Conservation (phyloP, 2,797 vertebrate genomes). For the Lutjanus argentimaculatus region DNA sequence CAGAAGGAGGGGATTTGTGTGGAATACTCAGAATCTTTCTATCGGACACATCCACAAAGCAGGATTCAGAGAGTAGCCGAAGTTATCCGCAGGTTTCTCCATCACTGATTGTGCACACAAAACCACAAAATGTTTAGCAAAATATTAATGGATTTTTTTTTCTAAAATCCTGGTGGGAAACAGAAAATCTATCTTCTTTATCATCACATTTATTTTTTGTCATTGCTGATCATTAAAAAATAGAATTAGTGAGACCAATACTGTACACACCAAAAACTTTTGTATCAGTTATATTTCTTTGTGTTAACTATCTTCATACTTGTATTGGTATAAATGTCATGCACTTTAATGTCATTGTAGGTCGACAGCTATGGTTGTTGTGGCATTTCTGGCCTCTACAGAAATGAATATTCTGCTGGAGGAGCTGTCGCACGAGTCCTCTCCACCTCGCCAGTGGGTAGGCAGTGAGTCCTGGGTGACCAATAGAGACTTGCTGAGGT, state of each 20-base stretch:
- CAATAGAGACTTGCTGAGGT: constrained; percentile 60
- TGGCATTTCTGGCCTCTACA: constrained; percentile 65
- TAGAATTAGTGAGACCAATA: background rate
- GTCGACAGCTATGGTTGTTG: constrained; percentile 74
- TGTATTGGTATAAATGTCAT: background rate
- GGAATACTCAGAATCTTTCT: background rate
- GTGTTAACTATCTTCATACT: background rate
- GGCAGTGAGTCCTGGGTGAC: constrained; percentile 81
- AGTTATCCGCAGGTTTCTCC: background rate
- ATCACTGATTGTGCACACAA: background rate
- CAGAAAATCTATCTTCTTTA: background rate
- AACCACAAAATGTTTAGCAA: background rate
- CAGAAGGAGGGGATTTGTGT: constrained; percentile 8
- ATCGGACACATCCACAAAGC: background rate
- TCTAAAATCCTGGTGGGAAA: no score
- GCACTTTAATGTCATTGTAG: constrained; percentile 12
- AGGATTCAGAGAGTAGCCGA: background rate
- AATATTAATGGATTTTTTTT: background rate
- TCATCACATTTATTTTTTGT: no score
- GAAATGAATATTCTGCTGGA: constrained; percentile 74
- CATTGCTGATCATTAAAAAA: background rate
- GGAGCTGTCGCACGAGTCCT: constrained; percentile 63
- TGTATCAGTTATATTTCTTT: background rate
- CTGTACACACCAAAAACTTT: background rate
- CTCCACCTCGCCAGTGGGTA: constrained; percentile 77